Conservation (phyloP, 2,888 invertebrate species). For the Sarcophaga rosellei region DNA sequence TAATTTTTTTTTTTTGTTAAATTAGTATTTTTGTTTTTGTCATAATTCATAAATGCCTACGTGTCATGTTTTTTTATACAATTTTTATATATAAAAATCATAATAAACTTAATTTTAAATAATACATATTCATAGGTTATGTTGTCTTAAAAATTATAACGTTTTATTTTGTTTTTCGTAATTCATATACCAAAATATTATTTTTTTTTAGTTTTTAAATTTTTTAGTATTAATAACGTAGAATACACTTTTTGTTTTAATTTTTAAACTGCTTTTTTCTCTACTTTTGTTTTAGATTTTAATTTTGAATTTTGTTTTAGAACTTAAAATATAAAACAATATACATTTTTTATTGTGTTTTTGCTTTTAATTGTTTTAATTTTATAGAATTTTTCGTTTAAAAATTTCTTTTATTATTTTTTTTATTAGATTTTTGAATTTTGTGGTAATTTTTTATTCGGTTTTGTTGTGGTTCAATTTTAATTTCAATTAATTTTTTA, state of each 20-base stretch:
- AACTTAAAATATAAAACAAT: conserved; percentile 60
- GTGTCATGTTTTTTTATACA: conserved; percentile 72
- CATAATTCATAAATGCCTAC: conserved; percentile 73
- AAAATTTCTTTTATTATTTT: conserved; percentile 44
- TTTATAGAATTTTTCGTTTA: conserved; percentile 55
- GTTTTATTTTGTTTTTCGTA: conserved; percentile 35
- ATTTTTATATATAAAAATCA: conserved; percentile 35
- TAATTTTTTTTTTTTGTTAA: conserved; percentile 56
- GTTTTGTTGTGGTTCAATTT: conserved; percentile 54
- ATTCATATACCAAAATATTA: conserved; percentile 46
- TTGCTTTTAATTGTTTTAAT: conserved; percentile 57
- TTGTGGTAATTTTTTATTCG: conserved; percentile 59
- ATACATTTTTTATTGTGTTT: conserved; percentile 52
- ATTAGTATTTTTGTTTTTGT: conserved; percentile 66
- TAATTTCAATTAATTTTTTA: conserved; percentile 61
- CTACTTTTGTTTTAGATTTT: conserved; percentile 70
- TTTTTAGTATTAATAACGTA: conserved; percentile 74
- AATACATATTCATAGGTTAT: neutral
- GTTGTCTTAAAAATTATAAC: conserved; percentile 19
- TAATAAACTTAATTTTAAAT: conserved; percentile 11
- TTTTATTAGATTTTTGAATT: conserved; percentile 65
- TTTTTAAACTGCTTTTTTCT: conserved; percentile 72
- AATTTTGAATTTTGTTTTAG: conserved; percentile 77
- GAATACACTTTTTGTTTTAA: conserved; percentile 76
- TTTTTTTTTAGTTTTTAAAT: conserved; percentile 32